Evolutionary conservation across 2,797 vertebrate genomes (phyloP).

Genomic region (Amniataba percoides): DNA sequence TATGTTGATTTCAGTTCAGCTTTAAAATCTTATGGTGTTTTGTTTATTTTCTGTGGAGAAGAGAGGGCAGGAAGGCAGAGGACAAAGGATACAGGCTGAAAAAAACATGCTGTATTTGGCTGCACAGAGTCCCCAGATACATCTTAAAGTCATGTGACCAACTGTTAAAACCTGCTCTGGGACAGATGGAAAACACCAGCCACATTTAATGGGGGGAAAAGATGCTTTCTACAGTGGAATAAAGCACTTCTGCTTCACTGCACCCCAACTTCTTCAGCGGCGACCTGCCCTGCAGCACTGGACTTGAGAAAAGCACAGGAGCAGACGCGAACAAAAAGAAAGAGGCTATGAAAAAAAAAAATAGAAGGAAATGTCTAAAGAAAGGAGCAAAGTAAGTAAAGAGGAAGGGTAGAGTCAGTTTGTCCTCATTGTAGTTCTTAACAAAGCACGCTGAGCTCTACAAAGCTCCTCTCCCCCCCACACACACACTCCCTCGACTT

Average conservation of each 20-base stretch:
- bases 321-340: conserved; percentile 30
- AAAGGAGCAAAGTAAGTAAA: conserved; percentile 32
- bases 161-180: conserved; percentile 49
- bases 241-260: conserved; percentile 54
- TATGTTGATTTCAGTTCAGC: no score
- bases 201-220: conserved; percentile 41
- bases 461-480: conserved; percentile 15
- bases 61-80: neutral
- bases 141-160: conserved; percentile 33
- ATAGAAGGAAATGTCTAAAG: conserved; percentile 17
- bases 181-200: conserved; percentile 41
- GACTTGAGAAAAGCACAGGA: conserved; percentile 27
- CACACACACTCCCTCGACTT: conserved; percentile 21
- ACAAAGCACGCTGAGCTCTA: conserved; percentile 53
- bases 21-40: no score
- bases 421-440: conserved; percentile 52
- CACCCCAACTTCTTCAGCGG: conserved; percentile 30
- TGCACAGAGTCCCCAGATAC: neutral
- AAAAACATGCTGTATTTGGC: neutral
- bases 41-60: neutral
- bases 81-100: neutral
- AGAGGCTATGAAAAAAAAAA: conserved; percentile 9
- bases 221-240: conserved; percentile 46
- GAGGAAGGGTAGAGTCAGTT: conserved; percentile 39
- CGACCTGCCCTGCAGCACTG: conserved; percentile 65